A percentile compares a stretch with the other conserved stretches of the same genome.
phyloP scores from a whole-genome alignment of 2,797 vertebrate genomes.

The Tangara arthus region DNA sequence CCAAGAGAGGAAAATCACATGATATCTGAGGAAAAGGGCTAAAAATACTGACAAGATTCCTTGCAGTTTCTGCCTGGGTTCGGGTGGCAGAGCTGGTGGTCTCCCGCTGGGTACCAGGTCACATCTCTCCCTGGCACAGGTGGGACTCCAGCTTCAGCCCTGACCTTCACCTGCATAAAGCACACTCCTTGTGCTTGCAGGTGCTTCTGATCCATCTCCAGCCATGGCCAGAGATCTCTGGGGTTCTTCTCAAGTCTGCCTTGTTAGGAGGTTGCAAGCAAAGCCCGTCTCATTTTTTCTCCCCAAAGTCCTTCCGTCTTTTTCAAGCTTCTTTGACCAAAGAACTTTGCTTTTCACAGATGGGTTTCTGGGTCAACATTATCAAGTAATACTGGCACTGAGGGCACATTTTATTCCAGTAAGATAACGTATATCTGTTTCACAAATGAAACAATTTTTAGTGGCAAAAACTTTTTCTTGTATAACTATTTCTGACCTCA shows the following conservation, averaged over 20 bases:
- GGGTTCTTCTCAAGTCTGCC: not conserved
- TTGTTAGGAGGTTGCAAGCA: not conserved
- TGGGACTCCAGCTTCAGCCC: not conserved
- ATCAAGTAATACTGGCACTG: not conserved
- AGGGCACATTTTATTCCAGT: not conserved
- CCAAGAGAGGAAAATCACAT: rapidly evolving
- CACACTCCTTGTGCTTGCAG: not conserved
- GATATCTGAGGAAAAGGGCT: not conserved
- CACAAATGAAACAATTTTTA: not conserved
- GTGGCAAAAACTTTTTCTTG: not conserved
- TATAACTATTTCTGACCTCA: not conserved
- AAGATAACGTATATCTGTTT: not conserved
- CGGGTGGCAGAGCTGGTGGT: not conserved
- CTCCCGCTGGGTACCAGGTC: not conserved
- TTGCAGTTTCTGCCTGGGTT: not conserved
- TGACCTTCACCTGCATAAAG: rapidly evolving
- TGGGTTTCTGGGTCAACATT: not conserved
- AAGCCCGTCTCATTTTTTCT: not conserved
- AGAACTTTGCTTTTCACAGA: not conserved
- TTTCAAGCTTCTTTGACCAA: not conserved
- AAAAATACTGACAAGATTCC: not conserved
- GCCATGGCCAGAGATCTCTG: not conserved
- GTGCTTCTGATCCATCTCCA: not conserved
- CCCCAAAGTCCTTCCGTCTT: not conserved
- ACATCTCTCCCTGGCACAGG: not conserved